A percentile compares a stretch with the other conserved stretches of the same genome.
Conservation (phyloP, 2,113 vertebrate species). For the Panthera uncia region DNA sequence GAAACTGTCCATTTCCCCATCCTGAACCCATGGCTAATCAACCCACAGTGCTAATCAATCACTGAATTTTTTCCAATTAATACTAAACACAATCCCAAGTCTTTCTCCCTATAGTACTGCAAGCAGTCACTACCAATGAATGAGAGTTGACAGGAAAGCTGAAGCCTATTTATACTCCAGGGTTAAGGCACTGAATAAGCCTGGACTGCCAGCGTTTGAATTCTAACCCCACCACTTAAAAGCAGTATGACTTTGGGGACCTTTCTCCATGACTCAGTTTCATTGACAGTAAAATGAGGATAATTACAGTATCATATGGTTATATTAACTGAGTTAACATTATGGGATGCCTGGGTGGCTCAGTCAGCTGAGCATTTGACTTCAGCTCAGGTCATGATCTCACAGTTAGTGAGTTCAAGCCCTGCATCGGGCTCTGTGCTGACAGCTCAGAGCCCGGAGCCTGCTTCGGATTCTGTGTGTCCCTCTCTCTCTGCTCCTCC, state of each 20-base stretch:
- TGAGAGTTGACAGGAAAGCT: neutral
- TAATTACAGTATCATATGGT: neutral
- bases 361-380: no score
- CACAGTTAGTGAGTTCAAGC: no score
- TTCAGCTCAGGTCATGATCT: no score
- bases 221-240: neutral
- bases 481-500: no score
- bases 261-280: neutral
- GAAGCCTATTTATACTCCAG: neutral
- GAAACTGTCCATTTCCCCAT: neutral
- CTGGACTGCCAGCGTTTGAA: neutral
- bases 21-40: neutral
- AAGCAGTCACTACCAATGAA: neutral
- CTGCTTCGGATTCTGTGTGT: no score
- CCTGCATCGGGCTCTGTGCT: no score
- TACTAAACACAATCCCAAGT: neutral
- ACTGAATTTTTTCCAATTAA: neutral
- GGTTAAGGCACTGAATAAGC: neutral
- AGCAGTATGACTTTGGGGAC: neutral
- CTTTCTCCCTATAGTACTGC: neutral
- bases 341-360: neutral
- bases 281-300: neutral
- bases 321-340: neutral
- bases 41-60: neutral
- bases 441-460: no score